phyloP scores from a whole-genome alignment of 1,140 invertebrate species.

The Trichomalopsis sarcophagae region DNA sequence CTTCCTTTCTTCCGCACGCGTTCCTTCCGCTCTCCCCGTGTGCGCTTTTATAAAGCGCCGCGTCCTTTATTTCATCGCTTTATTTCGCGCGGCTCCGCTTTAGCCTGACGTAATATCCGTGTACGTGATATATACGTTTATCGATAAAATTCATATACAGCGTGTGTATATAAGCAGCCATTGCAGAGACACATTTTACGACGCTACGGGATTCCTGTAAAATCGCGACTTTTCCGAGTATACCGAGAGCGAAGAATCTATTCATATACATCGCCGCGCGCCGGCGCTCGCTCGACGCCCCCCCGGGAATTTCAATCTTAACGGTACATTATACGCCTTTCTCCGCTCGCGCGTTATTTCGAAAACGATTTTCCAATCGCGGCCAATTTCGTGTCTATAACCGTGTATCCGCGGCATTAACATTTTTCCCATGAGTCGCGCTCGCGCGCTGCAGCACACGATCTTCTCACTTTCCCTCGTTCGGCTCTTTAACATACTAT shows the following conservation, averaged over 20 bases:
- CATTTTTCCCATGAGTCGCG: too few relatives aligned
- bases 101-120: constrained; percentile 19
- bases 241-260: too few relatives aligned
- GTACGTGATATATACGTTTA: constrained; percentile 41
- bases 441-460: too few relatives aligned
- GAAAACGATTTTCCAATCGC: not conserved
- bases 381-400: not conserved
- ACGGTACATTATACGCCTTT: not conserved
- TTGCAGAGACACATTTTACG: not conserved
- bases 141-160: constrained; percentile 29
- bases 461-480: constrained; percentile 6
- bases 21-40: constrained; percentile 27
- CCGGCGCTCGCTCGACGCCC: not conserved
- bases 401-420: too few relatives aligned
- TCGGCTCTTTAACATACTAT: not conserved
- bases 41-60: not conserved
- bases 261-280: too few relatives aligned
- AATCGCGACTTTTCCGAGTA: not conserved
- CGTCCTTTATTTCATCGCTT: not conserved
- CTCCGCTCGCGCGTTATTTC: too few relatives aligned
- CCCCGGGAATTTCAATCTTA: not conserved
- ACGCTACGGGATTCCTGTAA: too few relatives aligned
- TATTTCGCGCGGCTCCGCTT: not conserved
- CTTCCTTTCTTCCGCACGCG: constrained; percentile 42
- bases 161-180: too few relatives aligned